Evolutionary conservation across 53 echinoderm and acorn worm genomes (phyloP).

Genomic region (Temnopleurus reevesii): DNA sequence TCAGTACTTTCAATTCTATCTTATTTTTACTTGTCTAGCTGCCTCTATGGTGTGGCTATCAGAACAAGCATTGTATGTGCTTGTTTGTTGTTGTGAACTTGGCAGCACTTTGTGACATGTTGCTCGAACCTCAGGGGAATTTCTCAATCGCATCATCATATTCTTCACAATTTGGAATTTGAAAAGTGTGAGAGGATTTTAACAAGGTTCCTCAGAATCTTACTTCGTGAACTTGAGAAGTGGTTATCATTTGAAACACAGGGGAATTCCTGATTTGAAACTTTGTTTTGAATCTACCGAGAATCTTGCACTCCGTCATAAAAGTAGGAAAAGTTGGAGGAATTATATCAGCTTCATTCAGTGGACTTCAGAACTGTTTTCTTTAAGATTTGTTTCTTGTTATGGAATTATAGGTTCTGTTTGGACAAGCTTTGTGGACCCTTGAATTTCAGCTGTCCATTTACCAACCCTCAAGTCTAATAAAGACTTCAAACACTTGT

Average conservation of each 20-base stretch:
- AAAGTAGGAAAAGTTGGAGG: no score
- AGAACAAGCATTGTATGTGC: neutral
- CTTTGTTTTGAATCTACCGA: no score
- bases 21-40: neutral
- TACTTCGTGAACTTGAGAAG: no score
- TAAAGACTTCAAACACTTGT: slow-evolving; percentile 24
- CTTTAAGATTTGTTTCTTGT: neutral
- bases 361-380: slow-evolving; percentile 10
- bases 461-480: slow-evolving; percentile 1
- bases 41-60: no score
- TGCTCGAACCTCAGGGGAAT: neutral
- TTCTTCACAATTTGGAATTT: no score
- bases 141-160: neutral
- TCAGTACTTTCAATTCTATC: neutral
- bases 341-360: no score
- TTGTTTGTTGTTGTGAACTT: neutral
- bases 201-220: no score
- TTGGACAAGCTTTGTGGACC: slow-evolving; percentile 22
- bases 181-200: no score
- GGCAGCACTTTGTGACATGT: neutral
- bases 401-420: neutral
- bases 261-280: no score
- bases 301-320: no score
- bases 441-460: slow-evolving; percentile 4
- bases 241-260: no score